Conservation (phyloP, 2,888 invertebrate species). For the Ctena decussata region DNA sequence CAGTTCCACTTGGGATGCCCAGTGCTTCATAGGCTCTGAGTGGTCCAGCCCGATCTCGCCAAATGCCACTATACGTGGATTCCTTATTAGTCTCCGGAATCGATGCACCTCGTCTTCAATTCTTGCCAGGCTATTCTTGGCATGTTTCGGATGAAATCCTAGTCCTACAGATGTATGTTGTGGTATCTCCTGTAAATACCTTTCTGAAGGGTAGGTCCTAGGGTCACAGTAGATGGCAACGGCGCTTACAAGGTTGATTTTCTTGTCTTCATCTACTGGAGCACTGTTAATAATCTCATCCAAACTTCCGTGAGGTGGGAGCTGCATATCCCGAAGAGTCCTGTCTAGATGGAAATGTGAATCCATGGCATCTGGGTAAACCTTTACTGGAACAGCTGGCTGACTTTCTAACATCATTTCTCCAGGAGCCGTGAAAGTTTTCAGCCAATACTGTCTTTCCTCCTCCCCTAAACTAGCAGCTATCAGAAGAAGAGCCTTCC, state of each 20-base stretch:
- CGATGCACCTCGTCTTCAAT: no score
- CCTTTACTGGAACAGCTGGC: no score
- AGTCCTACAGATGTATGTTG: not conserved
- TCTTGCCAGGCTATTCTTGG: not conserved
- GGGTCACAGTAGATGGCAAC: slow-evolving; percentile 32
- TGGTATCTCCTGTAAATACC: not conserved
- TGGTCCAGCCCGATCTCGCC: slow-evolving; percentile 36
- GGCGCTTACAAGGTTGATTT: not conserved
- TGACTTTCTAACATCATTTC: no score
- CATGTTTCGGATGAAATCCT: slow-evolving; percentile 26
- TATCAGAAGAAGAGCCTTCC: not conserved
- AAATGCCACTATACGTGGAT: no score
- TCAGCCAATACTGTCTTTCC: not conserved
- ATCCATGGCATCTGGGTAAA: slow-evolving; percentile 5
- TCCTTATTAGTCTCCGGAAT: not conserved
- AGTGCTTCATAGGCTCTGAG: slow-evolving; percentile 13
- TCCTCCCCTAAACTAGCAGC: not conserved
- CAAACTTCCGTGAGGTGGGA: not conserved
- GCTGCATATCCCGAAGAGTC: not conserved
- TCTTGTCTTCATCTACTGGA: not conserved
- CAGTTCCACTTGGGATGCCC: no score
- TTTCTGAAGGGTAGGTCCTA: not conserved
- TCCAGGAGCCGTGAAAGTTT: not conserved
- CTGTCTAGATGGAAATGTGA: slow-evolving; percentile 31
- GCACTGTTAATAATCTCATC: not conserved